Base-by-base conservation (phyloP, 2,797 vertebrate genomes). In the Coranthus polyacanthus region DNA sequence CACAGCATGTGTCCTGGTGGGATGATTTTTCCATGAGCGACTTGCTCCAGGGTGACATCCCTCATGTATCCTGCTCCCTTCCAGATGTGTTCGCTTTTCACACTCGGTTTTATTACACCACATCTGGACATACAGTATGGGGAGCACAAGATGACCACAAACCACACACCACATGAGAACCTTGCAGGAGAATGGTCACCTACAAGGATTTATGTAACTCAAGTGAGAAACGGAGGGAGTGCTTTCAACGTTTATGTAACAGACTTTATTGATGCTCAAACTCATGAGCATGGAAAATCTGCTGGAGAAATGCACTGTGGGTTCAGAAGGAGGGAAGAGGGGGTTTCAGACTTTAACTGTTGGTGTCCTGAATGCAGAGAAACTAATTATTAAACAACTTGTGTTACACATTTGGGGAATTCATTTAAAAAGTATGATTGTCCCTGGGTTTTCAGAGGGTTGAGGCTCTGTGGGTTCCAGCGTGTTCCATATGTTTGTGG, bases 31-130 rank as follows among this genome's bases (percentile, higher is more conserved):
- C 69, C 65, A 66, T 64, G 52, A 81, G 47, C 21, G 24, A 53
- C 50, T 45, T 26, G 41, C 72, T 79, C 69, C 3, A 0, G 51
- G 70, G 72, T 65, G 73, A 79, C 72, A 63, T 80, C 68, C 59
- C 47, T 78, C 67, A 44, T 61, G 71, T 52, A 67, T 59, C 61
- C 73, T 55, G 61, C 74, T 75, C 38, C 47, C 17, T 69, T 85
- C 85, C 87, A 88, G 87, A 89, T 90, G 86, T 83, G 68, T 43
- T 54, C 2, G 12, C 65, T 52, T 58, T 72, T 62, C 72, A 69
- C 76, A 61, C 62, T 34, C 1, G 34, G 46, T 79, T 82, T 84
- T 55, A 87, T 70, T 80, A 42, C 55, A 69, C 67, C 77, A 72
- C 83, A 86, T 82, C 77, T 84, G 87, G 83, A 80, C 65, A 20